A percentile compares a stretch with the other conserved stretches of the same genome.
Evolutionary conservation across 1,140 invertebrate genomes (phyloP).

Genomic region (Babylonia areolata): DNA sequence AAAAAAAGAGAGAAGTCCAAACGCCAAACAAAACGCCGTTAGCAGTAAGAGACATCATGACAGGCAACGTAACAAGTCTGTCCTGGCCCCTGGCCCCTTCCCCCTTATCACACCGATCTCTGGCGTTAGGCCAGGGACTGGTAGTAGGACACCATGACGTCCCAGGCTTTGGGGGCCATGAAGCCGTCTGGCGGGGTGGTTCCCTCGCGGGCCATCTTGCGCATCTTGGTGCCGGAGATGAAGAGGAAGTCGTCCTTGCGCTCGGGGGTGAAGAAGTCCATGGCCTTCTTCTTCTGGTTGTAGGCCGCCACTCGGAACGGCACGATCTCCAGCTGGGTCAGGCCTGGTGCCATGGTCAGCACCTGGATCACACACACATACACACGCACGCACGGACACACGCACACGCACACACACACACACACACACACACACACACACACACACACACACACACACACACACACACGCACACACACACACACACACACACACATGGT

Average conservation of each 20-base stretch:
- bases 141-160: slow-evolving; percentile 92
- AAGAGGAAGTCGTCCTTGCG: slow-evolving; percentile 93
- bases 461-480: neutral
- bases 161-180: slow-evolving; percentile 97
- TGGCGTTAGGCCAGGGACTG: slow-evolving; percentile 58
- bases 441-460: slow-evolving; percentile 13
- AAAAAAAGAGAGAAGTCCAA: no score
- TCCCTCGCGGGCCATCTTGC: slow-evolving; percentile 88
- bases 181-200: slow-evolving; percentile 95
- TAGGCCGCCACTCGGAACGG: slow-evolving; percentile 99
- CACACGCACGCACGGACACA: neutral
- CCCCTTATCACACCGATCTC: no score
- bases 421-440: slow-evolving; percentile 18
- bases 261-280: slow-evolving; percentile 95
- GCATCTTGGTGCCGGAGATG: slow-evolving; percentile 98
- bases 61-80: no score
- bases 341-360: slow-evolving; percentile 93
- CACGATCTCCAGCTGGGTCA: slow-evolving; percentile 94
- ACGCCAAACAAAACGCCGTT: no score
- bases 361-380: slow-evolving; percentile 72
- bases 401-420: slow-evolving; percentile 3
- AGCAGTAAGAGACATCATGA: no score
- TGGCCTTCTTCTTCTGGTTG: slow-evolving; percentile 87
- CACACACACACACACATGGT: neutral
- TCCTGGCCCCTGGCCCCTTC: no score